Evolutionary conservation across 2,888 invertebrate genomes (phyloP), one percentile per base, ranked within the genome.

Genomic region (Cheilosia urbana): DNA sequence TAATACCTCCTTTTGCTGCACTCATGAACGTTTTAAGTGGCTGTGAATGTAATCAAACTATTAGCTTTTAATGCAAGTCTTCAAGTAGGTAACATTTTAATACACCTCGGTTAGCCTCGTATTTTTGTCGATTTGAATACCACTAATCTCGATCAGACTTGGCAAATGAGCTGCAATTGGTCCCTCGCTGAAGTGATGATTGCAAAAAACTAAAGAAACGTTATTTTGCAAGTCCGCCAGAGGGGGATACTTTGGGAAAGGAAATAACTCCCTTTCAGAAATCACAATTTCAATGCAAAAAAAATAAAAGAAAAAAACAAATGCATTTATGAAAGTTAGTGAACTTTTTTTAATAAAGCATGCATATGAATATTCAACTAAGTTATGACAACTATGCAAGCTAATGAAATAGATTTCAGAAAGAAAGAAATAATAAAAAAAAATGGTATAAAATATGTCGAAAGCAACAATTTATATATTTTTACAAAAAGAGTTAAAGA

Each of bases 111-210:
- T 40, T 21, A 68, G 40, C 0, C 0, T 21, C 1, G 37, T 87
- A 88, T 15, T 78, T 60, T 51, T 89, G 27, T 87, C 57, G n/a
- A 84, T 83, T 40, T 90, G 89, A 11, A 91, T 89, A 19, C 91
- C 92, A 2, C 92, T 90, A 27, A 91, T 88, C 75, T 91, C 90
- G 75, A 91, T 63, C 57, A 91, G 83, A 24, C 83, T 88, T 6
- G 91, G 91, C 17, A 92, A 66, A 51, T 88, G 40, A 0, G 92
- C 90, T 5, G 88, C 88, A 37, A 91, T 89, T 11, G 89, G 89
- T 1, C 91, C 91, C 57, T 91, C 89, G 60, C 89, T 90, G 51
- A 91, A 89, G 63, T 92, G 91, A 76, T 90, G 89, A 88, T 90
- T 90, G 47, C 87, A 89, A 1, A 92, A 34, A 0, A 90, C 88